phyloP scores from a whole-genome alignment of 2,888 invertebrate species.

The Agonopterix arenella region DNA sequence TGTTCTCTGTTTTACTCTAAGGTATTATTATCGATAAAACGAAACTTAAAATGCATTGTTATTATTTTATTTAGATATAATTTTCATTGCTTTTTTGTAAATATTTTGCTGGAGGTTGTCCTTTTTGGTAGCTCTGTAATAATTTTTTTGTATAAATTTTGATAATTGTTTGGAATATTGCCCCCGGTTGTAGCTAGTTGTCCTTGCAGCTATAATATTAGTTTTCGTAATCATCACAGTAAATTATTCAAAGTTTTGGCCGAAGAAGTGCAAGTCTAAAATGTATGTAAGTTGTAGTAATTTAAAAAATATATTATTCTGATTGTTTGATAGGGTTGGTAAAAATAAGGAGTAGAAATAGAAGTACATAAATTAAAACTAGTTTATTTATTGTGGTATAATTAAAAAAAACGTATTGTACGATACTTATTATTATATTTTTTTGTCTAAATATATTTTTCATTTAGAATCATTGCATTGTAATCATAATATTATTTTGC shows the following conservation, averaged over 20 bases:
- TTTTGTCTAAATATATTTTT: no score
- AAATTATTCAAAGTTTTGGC: conserved; percentile 17
- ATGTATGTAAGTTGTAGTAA: background rate
- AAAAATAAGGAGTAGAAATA: no score
- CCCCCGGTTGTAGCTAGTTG: conserved; percentile 10
- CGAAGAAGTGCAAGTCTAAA: conserved; percentile 32
- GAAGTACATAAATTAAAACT: no score
- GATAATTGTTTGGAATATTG: conserved; percentile 1
- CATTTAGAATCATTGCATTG: conserved; percentile 8
- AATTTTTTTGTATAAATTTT: conserved; percentile 1
- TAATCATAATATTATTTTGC: no score
- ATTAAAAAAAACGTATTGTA: no score
- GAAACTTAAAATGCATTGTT: background rate
- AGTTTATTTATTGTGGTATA: no score
- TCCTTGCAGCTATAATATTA: conserved; percentile 19
- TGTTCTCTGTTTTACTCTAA: conserved; percentile 24
- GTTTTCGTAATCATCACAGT: conserved; percentile 5
- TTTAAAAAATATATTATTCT: background rate
- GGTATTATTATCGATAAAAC: conserved; percentile 14
- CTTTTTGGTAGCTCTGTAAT: conserved; percentile 23
- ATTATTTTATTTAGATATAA: background rate
- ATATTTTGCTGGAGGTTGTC: conserved; percentile 17
- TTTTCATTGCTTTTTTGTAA: conserved; percentile 4
- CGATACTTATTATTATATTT: no score
- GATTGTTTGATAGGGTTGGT: no score